A percentile compares a stretch with the other conserved stretches of the same genome.
phyloP scores from a whole-genome alignment of 2,888 invertebrate genomes.

The Lasius platythorax region DNA sequence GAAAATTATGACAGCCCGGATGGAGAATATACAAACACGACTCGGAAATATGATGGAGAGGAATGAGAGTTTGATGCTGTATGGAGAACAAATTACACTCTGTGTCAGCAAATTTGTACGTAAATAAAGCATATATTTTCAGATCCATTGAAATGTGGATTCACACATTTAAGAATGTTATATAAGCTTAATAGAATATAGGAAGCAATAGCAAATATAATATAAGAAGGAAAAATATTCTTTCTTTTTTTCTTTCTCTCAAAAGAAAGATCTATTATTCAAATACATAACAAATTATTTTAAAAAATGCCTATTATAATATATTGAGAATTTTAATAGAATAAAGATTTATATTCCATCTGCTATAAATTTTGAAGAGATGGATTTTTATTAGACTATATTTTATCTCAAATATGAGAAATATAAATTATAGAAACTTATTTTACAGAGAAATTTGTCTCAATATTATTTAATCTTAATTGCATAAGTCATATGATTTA shows the following conservation, averaged over 20 bases:
- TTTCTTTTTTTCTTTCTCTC: not conserved
- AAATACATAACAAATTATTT: not conserved
- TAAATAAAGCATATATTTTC: slow-evolving; percentile 41
- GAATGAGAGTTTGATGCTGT: not conserved
- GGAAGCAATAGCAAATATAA: slow-evolving; percentile 15
- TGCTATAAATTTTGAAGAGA: not conserved
- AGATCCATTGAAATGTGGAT: slow-evolving; percentile 3
- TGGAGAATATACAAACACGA: slow-evolving; percentile 95
- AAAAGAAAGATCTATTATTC: not conserved
- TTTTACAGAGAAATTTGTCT: not conserved
- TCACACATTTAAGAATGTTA: slow-evolving; percentile 43
- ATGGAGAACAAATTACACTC: not conserved
- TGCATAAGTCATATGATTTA: slow-evolving; percentile 7
- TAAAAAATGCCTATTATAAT: not conserved
- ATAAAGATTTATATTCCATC: slow-evolving; percentile 14
- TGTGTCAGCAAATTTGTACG: not conserved
- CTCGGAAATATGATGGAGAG: slow-evolving; percentile 88
- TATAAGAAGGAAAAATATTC: not conserved
- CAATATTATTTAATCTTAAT: slow-evolving; percentile 18
- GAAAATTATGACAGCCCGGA: slow-evolving; percentile 93
- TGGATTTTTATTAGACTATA: slow-evolving; percentile 8
- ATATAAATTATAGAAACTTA: slow-evolving; percentile 5
- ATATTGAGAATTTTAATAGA: not conserved
- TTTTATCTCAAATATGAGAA: slow-evolving; percentile 13
- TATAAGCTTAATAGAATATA: slow-evolving; percentile 24